Conservation (phyloP, 64 coral and sea anemone species). For the Montipora foliosa region DNA sequence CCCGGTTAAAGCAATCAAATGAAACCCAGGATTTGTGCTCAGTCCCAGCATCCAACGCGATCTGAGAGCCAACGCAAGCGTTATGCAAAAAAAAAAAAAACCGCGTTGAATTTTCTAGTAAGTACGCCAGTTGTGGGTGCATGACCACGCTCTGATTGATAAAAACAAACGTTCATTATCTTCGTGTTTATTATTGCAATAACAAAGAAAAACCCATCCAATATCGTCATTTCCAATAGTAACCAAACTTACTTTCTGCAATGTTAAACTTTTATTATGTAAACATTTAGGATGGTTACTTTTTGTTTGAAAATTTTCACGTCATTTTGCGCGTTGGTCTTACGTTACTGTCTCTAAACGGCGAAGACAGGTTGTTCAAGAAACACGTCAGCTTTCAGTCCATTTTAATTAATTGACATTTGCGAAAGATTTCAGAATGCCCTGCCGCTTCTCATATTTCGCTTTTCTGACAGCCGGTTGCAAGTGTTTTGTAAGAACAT, state of each 20-base stretch:
- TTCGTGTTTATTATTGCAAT: neutral
- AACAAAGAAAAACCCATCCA: neutral
- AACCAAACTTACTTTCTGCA: neutral
- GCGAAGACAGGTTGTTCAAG: neutral
- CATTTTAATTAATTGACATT: neutral
- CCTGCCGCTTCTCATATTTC: neutral
- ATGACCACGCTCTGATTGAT: neutral
- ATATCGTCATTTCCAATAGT: neutral
- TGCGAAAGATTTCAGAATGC: too few relatives aligned
- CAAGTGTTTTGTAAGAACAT: too few relatives aligned
- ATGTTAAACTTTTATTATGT: neutral
- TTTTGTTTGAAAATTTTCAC: neutral
- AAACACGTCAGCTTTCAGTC: too few relatives aligned
- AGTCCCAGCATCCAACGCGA: too few relatives aligned
- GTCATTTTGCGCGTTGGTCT: neutral
- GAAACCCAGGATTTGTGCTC: too few relatives aligned
- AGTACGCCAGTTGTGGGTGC: too few relatives aligned
- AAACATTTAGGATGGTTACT: neutral
- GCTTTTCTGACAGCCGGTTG: too few relatives aligned
- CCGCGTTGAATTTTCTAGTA: too few relatives aligned
- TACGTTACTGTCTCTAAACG: neutral
- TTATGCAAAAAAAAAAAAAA: too few relatives aligned
- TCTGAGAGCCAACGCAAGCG: too few relatives aligned
- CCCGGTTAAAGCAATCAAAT: too few relatives aligned
- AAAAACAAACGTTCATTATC: neutral